A percentile compares a stretch with the other conserved stretches of the same genome.
These are phyloP conservation scores for Copidosoma aretas DNA, from an alignment of 2,888 invertebrate species.

Conservation along the genomic window DNA sequence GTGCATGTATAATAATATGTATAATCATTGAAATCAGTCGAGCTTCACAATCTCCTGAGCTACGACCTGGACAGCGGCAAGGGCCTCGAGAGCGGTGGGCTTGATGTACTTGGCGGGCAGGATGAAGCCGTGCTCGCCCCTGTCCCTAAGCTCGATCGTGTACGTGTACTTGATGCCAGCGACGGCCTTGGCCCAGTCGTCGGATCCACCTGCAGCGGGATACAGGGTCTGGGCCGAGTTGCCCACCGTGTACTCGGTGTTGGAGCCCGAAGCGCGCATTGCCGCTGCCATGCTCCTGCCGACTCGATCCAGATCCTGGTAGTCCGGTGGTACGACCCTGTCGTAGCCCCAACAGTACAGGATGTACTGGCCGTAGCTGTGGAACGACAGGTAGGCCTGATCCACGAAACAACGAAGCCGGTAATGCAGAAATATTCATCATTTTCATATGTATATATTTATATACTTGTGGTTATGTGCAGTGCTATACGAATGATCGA, in stretches of 20 bases:
- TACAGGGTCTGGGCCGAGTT: constrained; percentile 81
- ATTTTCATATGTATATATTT: too few species aligned
- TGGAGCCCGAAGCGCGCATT: constrained; percentile 69
- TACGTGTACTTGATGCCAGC: constrained; percentile 85
- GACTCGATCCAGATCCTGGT: constrained; percentile 73
- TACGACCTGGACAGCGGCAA: constrained; percentile 74
- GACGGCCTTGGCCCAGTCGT: constrained; percentile 90
- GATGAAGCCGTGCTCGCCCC: constrained; percentile 84
- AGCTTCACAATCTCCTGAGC: constrained; percentile 63
- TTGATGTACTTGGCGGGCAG: constrained; percentile 80
- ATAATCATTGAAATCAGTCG: neutral
- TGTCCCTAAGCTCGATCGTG: constrained; percentile 88
- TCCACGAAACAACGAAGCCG: too few species aligned
- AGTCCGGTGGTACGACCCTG: constrained; percentile 73
- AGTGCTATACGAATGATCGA: constrained; percentile 3
- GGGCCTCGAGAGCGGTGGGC: constrained; percentile 77
- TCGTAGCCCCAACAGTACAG: constrained; percentile 89
- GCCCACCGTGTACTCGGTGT: constrained; percentile 73
- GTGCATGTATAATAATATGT: neutral
- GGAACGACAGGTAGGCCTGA: constrained; percentile 78
- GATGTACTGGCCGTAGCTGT: constrained; percentile 86
- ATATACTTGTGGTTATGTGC: neutral
- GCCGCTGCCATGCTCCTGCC: constrained; percentile 75
- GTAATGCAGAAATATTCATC: too few species aligned
- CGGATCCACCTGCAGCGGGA: constrained; percentile 82